A percentile compares a stretch with the other conserved stretches of the same genome.
phyloP scores from a whole-genome alignment of 2,113 vertebrate genomes.

The Polypterus bichir region DNA sequence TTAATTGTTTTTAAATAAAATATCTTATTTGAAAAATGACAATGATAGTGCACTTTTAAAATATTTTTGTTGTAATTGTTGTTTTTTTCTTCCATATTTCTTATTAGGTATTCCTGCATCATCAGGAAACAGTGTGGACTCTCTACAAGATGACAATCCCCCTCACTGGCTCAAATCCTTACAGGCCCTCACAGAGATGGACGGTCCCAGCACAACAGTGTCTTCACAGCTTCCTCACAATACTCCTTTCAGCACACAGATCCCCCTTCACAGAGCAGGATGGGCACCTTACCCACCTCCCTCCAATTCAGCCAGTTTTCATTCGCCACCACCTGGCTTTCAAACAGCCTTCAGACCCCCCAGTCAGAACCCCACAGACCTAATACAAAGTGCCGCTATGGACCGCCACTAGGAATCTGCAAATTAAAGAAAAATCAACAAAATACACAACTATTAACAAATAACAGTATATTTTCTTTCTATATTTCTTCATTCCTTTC shows the following conservation, averaged over 20 bases:
- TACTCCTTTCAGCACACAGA: slow-evolving; percentile 78
- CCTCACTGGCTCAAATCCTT: slow-evolving; percentile 98
- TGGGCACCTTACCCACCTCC: slow-evolving; percentile 86
- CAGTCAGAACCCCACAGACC: slow-evolving; percentile 92
- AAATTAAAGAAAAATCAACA: slow-evolving; percentile 58
- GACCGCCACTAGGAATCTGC: slow-evolving; percentile 84
- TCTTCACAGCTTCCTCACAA: slow-evolving; percentile 67
- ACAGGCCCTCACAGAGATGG: slow-evolving; percentile 96
- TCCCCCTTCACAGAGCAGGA: slow-evolving; percentile 91
- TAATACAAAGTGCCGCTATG: slow-evolving; percentile 94
- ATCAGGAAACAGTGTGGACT: slow-evolving; percentile 88
- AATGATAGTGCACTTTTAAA: no score
- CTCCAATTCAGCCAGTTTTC: slow-evolving; percentile 73
- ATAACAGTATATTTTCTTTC: slow-evolving; percentile 56
- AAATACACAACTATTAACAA: slow-evolving; percentile 62
- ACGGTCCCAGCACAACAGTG: slow-evolving; percentile 65
- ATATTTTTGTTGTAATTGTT: slow-evolving; percentile 13
- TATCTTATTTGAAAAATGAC: no score
- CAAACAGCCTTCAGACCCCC: slow-evolving; percentile 97
- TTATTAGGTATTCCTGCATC: slow-evolving; percentile 79
- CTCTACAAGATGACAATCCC: slow-evolving; percentile 96
- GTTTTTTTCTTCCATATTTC: slow-evolving; percentile 23
- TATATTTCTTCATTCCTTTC: slow-evolving; percentile 46
- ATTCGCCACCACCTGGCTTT: slow-evolving; percentile 94
- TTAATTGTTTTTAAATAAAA: no score